These are phyloP conservation scores for Subanguina moxae DNA, from an alignment of 1,140 invertebrate species.

Conservation along the genomic window DNA sequence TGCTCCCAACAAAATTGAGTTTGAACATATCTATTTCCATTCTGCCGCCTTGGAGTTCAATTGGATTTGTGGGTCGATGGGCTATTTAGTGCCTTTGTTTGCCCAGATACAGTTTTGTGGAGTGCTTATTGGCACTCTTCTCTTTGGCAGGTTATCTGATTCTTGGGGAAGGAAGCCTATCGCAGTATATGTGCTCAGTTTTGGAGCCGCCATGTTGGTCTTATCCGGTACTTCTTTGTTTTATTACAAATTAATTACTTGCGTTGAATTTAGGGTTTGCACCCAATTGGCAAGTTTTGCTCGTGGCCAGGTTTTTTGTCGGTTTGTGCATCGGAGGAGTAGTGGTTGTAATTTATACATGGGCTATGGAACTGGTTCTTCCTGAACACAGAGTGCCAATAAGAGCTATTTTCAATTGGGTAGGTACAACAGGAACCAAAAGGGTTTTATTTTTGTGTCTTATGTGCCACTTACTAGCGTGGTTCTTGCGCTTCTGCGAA, in stretches of 20 bases:
- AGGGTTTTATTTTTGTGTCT: too few species aligned
- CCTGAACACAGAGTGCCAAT: not conserved
- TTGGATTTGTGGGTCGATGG: conserved; percentile 47
- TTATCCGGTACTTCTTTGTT: conserved; percentile 1
- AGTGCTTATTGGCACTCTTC: conserved; percentile 48
- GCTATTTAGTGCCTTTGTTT: conserved; percentile 38
- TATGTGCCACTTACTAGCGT: too few species aligned
- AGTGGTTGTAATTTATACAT: not conserved
- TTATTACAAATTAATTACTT: not conserved
- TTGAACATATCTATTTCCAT: conserved; percentile 46
- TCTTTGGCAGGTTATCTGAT: conserved; percentile 48
- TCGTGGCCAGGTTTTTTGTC: not conserved
- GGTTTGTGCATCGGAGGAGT: not conserved
- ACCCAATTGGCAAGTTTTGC: not conserved
- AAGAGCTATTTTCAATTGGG: not conserved
- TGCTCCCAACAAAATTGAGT: conserved; percentile 33
- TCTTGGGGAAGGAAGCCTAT: conserved; percentile 50
- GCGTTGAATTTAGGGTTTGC: not conserved
- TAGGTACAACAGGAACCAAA: not conserved
- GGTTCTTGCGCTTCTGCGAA: too few species aligned
- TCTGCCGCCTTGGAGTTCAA: conserved; percentile 50
- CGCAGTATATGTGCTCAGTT: conserved; percentile 34
- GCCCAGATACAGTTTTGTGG: conserved; percentile 43
- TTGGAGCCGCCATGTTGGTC: conserved; percentile 24
- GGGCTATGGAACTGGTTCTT: not conserved